Evolutionary conservation across 2,888 invertebrate genomes (phyloP).

Genomic region (Eustalomyia histrio): DNA sequence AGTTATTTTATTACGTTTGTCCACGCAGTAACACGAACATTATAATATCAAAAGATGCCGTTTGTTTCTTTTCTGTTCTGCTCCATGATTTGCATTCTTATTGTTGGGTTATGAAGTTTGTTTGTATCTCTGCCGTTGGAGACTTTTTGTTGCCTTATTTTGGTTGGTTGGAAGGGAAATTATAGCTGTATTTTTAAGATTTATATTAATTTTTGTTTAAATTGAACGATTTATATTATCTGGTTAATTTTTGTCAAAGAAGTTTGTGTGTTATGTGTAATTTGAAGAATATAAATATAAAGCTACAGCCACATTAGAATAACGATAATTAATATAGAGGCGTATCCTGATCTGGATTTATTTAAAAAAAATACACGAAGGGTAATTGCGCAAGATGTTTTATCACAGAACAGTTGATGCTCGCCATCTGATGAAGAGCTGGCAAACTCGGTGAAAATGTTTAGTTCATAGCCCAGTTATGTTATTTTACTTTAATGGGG

Average conservation of each 20-base stretch:
- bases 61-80: slow-evolving; percentile 55
- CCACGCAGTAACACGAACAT: slow-evolving; percentile 79
- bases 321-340: too few relatives aligned
- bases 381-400: too few relatives aligned
- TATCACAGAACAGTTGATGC: too few relatives aligned
- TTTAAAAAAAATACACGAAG: too few relatives aligned
- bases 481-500: too few relatives aligned
- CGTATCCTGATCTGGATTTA: too few relatives aligned
- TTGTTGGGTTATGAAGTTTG: slow-evolving; percentile 12
- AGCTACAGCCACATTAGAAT: too few relatives aligned
- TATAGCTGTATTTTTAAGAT: slow-evolving; percentile 57
- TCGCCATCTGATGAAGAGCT: too few relatives aligned
- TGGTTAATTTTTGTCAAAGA: not conserved
- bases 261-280: not conserved
- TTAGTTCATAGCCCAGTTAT: too few relatives aligned
- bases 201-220: slow-evolving; percentile 54
- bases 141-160: slow-evolving; percentile 19
- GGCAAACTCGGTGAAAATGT: too few relatives aligned
- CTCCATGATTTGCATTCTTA: slow-evolving; percentile 30
- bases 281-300: too few relatives aligned
- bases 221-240: slow-evolving; percentile 52
- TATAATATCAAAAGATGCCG: slow-evolving; percentile 79
- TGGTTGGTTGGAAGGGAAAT: slow-evolving; percentile 39
- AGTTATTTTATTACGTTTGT: slow-evolving; percentile 80
- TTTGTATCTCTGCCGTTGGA: slow-evolving; percentile 1